Conservation (phyloP, 2,113 vertebrate genomes). For the Albula glossodonta region DNA sequence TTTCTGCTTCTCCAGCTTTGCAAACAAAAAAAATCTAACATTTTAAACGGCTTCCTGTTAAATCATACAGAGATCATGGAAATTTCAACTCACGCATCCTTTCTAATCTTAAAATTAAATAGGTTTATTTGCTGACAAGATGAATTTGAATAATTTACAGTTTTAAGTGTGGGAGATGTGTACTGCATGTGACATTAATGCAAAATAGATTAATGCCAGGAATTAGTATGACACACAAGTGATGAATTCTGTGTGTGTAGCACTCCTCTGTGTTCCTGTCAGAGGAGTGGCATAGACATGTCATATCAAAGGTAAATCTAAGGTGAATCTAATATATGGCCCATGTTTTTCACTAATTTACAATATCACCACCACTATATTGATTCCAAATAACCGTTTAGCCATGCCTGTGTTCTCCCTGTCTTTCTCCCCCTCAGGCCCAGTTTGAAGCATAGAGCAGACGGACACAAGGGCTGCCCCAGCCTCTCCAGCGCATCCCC, state of each 20-base stretch:
- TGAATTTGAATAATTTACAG: not conserved
- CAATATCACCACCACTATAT: too few species aligned
- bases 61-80: not conserved
- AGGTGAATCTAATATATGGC: not conserved
- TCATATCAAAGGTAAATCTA: not conserved
- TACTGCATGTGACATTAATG: not conserved
- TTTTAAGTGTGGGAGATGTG: not conserved
- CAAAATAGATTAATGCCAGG: not conserved
- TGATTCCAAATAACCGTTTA: not conserved
- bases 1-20: not conserved
- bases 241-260: not conserved
- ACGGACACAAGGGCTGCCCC: slow-evolving; percentile 76
- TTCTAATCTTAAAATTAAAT: too few species aligned
- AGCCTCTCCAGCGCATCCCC: slow-evolving; percentile 74
- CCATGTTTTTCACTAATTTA: not conserved
- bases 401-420: not conserved
- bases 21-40: not conserved
- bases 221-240: not conserved
- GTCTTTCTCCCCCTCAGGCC: slow-evolving; percentile 48
- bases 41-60: not conserved
- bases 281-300: not conserved
- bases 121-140: not conserved
- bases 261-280: not conserved
- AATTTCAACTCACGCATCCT: not conserved
- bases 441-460: slow-evolving; percentile 80